Conservation (phyloP, 2,888 invertebrate species). For the Cepaea hortensis region DNA sequence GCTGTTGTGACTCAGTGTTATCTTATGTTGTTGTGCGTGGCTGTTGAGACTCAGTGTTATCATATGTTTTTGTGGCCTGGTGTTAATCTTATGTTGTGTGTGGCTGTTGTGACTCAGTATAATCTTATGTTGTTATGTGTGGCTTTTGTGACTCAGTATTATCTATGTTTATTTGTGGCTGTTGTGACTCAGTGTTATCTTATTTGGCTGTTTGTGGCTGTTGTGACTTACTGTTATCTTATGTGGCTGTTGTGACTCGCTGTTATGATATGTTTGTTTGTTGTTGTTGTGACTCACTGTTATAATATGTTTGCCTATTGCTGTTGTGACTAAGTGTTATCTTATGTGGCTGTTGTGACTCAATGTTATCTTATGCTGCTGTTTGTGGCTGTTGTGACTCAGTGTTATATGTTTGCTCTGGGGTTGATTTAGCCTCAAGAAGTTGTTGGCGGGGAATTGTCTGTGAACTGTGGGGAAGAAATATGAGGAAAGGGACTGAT, state of each 20-base stretch:
- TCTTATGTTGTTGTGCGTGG: slow-evolving; percentile 55
- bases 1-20: no score
- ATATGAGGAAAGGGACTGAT: no score
- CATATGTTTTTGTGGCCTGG: neutral
- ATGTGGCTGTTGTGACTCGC: neutral
- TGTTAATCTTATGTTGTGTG: no score
- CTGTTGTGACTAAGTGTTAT: neutral
- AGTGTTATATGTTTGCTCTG: no score
- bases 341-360: neutral
- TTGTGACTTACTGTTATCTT: neutral
- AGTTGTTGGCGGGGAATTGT: no score
- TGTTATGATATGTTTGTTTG: neutral
- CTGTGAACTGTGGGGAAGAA: no score
- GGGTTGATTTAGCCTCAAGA: no score
- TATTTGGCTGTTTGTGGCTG: slow-evolving; percentile 50
- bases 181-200: neutral
- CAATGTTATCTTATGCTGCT: neutral
- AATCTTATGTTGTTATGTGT: neutral
- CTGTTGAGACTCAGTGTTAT: neutral
- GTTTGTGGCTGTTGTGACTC: neutral
- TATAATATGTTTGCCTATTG: neutral
- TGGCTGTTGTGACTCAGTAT: neutral
- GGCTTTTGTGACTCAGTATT: neutral
- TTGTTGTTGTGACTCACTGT: neutral
- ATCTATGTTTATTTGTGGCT: slow-evolving; percentile 50